Percentiles rank a stretch among this genome's conserved stretches.
phyloP scores from a whole-genome alignment of 1,140 invertebrate genomes.

The Drosophila obscura region DNA sequence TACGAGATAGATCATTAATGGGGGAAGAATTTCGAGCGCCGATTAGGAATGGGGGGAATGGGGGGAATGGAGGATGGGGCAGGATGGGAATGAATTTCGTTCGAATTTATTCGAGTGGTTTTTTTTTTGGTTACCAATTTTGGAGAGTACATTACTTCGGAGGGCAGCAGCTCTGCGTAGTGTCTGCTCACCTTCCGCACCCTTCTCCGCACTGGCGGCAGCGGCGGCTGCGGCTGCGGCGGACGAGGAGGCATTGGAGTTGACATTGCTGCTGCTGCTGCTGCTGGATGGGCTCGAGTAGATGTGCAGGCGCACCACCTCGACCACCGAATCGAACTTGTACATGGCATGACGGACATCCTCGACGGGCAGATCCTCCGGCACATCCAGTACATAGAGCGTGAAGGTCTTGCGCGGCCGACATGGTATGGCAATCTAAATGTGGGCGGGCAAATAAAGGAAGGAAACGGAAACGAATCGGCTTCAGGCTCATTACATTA shows the following conservation, averaged over 20 bases:
- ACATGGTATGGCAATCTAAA: slow-evolving; percentile 91
- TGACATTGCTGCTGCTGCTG: slow-evolving; percentile 2
- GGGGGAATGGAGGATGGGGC: background rate
- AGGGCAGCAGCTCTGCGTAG: slow-evolving; percentile 68
- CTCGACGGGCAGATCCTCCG: slow-evolving; percentile 92
- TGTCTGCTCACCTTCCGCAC: slow-evolving; percentile 70
- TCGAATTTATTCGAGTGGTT: slow-evolving; percentile 1
- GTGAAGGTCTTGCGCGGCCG: slow-evolving; percentile 92
- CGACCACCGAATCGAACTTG: slow-evolving; percentile 91
- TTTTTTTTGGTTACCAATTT: slow-evolving; percentile 34
- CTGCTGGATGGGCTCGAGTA: slow-evolving; percentile 77
- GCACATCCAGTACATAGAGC: slow-evolving; percentile 91
- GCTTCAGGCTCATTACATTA: too few species aligned
- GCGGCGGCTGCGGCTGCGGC: slow-evolving; percentile 17
- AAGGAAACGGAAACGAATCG: slow-evolving; percentile 12
- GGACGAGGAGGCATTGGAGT: slow-evolving; percentile 21
- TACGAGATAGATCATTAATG: background rate
- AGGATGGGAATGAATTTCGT: background rate
- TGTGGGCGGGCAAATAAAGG: background rate
- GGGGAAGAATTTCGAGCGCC: background rate
- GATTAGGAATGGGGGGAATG: too few species aligned
- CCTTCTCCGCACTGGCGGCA: slow-evolving; percentile 62
- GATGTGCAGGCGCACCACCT: slow-evolving; percentile 87
- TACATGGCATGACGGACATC: slow-evolving; percentile 92
- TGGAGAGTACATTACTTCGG: slow-evolving; percentile 67